Base-by-base conservation (phyloP, 2,888 invertebrate genomes). In the Augiades crinisus region DNA sequence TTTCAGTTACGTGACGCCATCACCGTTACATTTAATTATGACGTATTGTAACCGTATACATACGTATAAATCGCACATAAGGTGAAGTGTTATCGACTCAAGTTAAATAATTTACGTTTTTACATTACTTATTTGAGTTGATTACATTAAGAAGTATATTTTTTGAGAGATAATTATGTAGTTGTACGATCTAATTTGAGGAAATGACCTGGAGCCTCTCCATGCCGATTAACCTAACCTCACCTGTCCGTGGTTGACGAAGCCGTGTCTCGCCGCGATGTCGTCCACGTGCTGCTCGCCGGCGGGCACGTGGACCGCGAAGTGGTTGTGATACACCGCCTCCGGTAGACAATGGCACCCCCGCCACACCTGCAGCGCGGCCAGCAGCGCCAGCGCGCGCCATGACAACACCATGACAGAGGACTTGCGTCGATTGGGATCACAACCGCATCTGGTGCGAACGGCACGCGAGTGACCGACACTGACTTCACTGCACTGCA, bases 161-260 rank as follows among this genome's bases (percentile, higher is more conserved):
- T n/a, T n/a, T n/a, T n/a, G n/a, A n/a, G n/a, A n/a, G n/a, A n/a
- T n/a, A n/a, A n/a, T n/a, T n/a, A n/a, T n/a, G n/a, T n/a, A n/a
- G n/a, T n/a, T n/a, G n/a, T n/a, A n/a, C n/a, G n/a, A n/a, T n/a
- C n/a, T n/a, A n/a, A n/a, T n/a, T n/a, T n/a, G n/a, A n/a, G n/a
- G n/a, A n/a, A n/a, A n/a, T n/a, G n/a, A n/a, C n/a, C n/a, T n/a
- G n/a, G n/a, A n/a, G n/a, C n/a, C n/a, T n/a, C n/a, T n/a, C n/a
- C n/a, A n/a, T n/a, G n/a, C n/a, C n/a, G n/a, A n/a, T n/a, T n/a
- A n/a, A n/a, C n/a, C n/a, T n/a, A n/a, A n/a, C n/a, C 94, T 92
- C 77, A 98, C 98, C 96, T 96, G 95, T 90, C 97, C 97, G 70
- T 93, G 91, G 84, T 97, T 96, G 70, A 90, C 88, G 91, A 95